Evolutionary conservation across 2,888 invertebrate genomes (phyloP).

Genomic region (Blastobasis adustella): DNA sequence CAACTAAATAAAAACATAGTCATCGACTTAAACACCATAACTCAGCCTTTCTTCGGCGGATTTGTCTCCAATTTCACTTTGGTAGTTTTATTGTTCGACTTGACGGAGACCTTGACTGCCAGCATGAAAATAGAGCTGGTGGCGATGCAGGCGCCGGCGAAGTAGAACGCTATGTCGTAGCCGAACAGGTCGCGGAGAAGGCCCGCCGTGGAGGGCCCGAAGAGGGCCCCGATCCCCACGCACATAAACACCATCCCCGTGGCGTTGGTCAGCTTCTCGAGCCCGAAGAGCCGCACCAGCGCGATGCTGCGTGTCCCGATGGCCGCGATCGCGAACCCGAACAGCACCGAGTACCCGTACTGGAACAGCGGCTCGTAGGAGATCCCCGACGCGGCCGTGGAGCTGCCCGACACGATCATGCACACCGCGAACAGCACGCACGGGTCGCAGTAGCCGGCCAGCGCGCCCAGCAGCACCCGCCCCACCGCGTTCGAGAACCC

Average conservation of each 20-base stretch:
- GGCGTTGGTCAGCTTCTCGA: background rate
- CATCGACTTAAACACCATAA: too few relatives aligned
- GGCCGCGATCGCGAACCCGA: background rate
- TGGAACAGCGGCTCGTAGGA: background rate
- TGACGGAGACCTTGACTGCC: too few relatives aligned
- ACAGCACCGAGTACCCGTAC: background rate
- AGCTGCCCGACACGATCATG: background rate
- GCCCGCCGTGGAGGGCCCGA: background rate
- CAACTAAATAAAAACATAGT: too few relatives aligned
- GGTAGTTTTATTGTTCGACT: too few relatives aligned
- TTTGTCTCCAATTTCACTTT: too few relatives aligned
- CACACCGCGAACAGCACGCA: background rate
- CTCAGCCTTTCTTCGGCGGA: too few relatives aligned
- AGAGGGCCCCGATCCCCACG: background rate
- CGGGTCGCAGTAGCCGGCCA: background rate
- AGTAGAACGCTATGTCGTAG: background rate
- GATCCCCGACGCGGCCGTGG: background rate
- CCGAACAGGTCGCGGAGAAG: background rate
- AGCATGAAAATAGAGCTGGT: too few relatives aligned
- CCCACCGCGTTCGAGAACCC: background rate
- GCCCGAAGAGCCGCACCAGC: background rate
- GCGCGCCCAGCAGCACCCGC: background rate
- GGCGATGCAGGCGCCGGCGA: background rate
- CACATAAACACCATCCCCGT: background rate
- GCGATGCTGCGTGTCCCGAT: background rate